Evolutionary conservation across 2,797 vertebrate species (phyloP), one percentile per base, ranked within the genome.

Genomic region (Anomalospiza imberbis): DNA sequence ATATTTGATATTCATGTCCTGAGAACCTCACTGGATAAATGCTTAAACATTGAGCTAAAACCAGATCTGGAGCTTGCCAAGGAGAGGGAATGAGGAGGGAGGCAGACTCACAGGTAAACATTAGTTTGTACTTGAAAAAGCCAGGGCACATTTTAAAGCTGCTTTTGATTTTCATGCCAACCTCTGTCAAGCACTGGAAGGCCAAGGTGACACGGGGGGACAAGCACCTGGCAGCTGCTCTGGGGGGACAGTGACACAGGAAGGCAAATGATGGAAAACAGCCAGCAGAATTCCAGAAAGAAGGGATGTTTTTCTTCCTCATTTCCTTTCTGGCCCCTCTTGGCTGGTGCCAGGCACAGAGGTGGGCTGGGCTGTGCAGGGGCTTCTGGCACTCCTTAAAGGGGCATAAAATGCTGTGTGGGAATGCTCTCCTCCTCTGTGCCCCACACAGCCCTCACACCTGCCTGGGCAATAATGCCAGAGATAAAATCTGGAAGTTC

Each of bases 101-200:
- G 85, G 80, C 58, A 95, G 93, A 94, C 90, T 85, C 62, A 2
- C 91, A 89, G 91, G 95, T 96, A 96, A 95, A 95, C 96, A 96
- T 95, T 95, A 75, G 91, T 85, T 85, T 89, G 95, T 78, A 70
- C 94, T 86, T 85, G 95, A 73, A 93, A 92, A 95, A 89, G 81
- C 65, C 87, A 74, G 78, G 78, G 89, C 26, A n/a, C 54, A 42
- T 88, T 94, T 94, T 91, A 71, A 93, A 95, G 80, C 63, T 66
- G 84, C 75, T 95, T 95, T 89, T 92, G 68, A 81, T 88, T 95
- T 77, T 34, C 50, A 17, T 1, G 61, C 88, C 90, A 89, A 12
- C 61, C 76, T 38, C 82, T 26, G 28, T 42, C 44, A 10, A 20
- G 17, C 7, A 2, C 13, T 18, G 42, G 67, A 22, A 76, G 32